These are phyloP conservation scores for Drosophila repleta DNA, from an alignment of 1,140 invertebrate species.

Conservation along the genomic window DNA sequence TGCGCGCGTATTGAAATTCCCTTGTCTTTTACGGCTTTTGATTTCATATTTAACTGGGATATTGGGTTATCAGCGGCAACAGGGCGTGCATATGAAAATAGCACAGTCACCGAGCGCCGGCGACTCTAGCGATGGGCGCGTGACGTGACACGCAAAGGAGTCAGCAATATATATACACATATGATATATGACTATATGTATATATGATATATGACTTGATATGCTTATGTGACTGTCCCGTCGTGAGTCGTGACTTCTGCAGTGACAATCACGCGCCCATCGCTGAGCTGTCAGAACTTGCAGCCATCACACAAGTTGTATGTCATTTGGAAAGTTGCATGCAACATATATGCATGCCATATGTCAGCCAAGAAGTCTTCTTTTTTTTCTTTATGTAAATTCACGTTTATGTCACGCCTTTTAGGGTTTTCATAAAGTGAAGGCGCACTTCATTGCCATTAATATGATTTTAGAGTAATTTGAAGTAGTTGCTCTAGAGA, in stretches of 20 bases:
- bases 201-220: too few relatives aligned
- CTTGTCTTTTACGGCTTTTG: slow-evolving; percentile 65
- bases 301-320: slow-evolving; percentile 9
- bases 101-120: slow-evolving; percentile 43
- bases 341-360: slow-evolving; percentile 14
- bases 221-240: too few relatives aligned
- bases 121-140: background rate
- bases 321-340: slow-evolving; percentile 32
- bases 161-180: background rate
- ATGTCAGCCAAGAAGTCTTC: too few relatives aligned
- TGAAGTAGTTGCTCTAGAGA: too few relatives aligned
- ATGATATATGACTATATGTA: background rate
- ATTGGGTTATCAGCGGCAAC: slow-evolving; percentile 78
- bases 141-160: slow-evolving; percentile 5
- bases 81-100: slow-evolving; percentile 73
- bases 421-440: background rate
- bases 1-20: slow-evolving; percentile 57
- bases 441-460: too few relatives aligned
- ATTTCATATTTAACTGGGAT: slow-evolving; percentile 77
- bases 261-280: background rate
- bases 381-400: background rate
- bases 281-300: background rate
- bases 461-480: too few relatives aligned
- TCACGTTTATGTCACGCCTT: background rate
- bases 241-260: background rate